Evolutionary conservation across 2,113 vertebrate genomes (phyloP).

Genomic region (Zeus faber): DNA sequence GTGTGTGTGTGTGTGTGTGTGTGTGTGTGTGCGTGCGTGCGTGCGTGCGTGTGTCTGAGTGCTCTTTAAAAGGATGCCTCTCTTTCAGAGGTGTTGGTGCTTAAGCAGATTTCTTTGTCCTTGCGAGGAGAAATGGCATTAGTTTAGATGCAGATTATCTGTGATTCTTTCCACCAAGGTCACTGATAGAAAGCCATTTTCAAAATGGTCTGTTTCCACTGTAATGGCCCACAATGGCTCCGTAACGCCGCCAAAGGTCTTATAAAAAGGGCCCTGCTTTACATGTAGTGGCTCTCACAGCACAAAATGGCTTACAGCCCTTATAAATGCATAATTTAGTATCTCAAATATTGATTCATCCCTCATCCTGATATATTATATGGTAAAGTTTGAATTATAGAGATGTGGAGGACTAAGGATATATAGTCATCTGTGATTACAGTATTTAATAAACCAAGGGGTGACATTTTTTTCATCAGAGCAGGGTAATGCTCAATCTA

Average conservation of each 20-base stretch:
- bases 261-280: slow-evolving; percentile 58
- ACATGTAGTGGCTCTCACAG: slow-evolving; percentile 59
- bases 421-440: slow-evolving; percentile 27
- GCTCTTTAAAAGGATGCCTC: slow-evolving; percentile 34
- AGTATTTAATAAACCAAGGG: slow-evolving; percentile 16
- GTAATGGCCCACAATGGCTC: slow-evolving; percentile 64
- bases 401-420: slow-evolving; percentile 35
- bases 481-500: background rate
- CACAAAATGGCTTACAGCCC: slow-evolving; percentile 53
- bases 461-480: background rate
- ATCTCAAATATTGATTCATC: slow-evolving; percentile 67
- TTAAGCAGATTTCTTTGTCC: slow-evolving; percentile 63
- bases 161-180: slow-evolving; percentile 65
- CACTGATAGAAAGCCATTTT: slow-evolving; percentile 72
- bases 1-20: slow-evolving; percentile 1
- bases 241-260: slow-evolving; percentile 58
- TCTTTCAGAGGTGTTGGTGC: slow-evolving; percentile 53
- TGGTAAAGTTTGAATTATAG: slow-evolving; percentile 35
- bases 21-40: background rate
- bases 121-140: slow-evolving; percentile 61
- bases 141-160: slow-evolving; percentile 67
- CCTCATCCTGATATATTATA: slow-evolving; percentile 34
- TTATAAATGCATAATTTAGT: slow-evolving; percentile 71
- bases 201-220: slow-evolving; percentile 68
- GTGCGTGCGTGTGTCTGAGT: too few relatives aligned